Base-by-base conservation (phyloP, 2,113 vertebrate genomes). In the Phaethornis superciliosus region DNA sequence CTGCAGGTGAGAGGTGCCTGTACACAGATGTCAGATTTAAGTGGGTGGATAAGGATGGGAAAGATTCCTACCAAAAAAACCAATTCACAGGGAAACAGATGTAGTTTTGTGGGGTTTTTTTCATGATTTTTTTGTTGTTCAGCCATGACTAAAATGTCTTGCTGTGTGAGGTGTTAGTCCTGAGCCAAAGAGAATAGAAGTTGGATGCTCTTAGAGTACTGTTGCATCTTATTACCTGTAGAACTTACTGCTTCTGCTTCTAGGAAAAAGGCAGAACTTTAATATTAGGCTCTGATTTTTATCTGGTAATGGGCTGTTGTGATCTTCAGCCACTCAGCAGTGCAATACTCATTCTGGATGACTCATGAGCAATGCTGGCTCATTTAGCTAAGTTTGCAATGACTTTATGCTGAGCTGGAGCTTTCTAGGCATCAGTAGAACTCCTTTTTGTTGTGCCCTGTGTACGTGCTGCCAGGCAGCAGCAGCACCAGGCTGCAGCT, bases 301-400 rank as follows among this genome's bases (percentile, higher is more conserved):
- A 27, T 60, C 56, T 93, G 35, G 62, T 70, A 78, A 84, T 44
- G 40, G 14, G 5, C 69, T 35, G 23, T n/a, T 88, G 88, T 83
- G 49, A 81, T 92, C 76, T 78, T 89, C 74, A 84, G 72, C 69
- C 42, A 52, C 64, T 81, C 63, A 80, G 51, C 81, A 91, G 24
- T 33, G 32, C 69, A 80, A 9, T 84, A 51, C 23, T 80, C 47
- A 85, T 77, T 79, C 81, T 77, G 44, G 24, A 69, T 85, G 40
- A 51, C 33, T 55, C 71, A 83, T 81, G 85, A 92, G 78, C 42
- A 85, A 37, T 79, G 70, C 55, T 55, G 76, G 51, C 78, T 91
- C 78, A 55, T 94, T 64, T 67, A 82, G 59, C 63, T 52, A 89
- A 85, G 70, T 70, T 94, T 77, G 76, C 89, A 89, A 80, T 76